phyloP scores from a whole-genome alignment of 2,888 invertebrate genomes.

The Netelia virgata region DNA sequence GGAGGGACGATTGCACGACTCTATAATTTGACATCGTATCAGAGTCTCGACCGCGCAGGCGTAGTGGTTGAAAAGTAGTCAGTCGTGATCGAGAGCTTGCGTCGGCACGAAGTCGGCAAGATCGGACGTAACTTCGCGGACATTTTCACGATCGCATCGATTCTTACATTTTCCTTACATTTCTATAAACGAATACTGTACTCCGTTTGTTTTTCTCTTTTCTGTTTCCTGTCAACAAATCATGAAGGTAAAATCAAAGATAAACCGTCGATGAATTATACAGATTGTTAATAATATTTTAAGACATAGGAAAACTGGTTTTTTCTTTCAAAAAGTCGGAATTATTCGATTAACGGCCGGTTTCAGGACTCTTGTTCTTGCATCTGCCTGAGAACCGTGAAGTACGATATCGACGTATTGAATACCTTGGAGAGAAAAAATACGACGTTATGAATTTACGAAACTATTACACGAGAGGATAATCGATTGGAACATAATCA shows the following conservation, averaged over 20 bases:
- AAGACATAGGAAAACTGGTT: no score
- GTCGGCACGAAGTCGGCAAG: background rate
- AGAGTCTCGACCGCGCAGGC: constrained; percentile 1
- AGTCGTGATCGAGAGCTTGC: constrained; percentile 7
- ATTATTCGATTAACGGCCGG: background rate
- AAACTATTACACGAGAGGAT: background rate
- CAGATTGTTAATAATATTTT: no score
- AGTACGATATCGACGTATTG: constrained; percentile 65
- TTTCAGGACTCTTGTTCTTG: constrained; percentile 41
- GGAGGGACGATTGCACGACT: background rate
- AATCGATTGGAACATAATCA: background rate
- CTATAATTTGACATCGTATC: background rate
- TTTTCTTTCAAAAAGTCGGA: background rate
- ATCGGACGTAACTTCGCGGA: background rate
- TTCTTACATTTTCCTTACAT: background rate
- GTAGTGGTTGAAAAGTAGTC: background rate
- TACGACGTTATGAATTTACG: background rate
- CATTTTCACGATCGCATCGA: background rate
- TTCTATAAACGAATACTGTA: no score
- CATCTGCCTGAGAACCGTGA: constrained; percentile 64
- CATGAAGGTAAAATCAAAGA: no score
- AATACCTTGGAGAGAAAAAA: constrained; percentile 55
- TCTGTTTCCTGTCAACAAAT: no score
- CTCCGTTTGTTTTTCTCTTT: no score
- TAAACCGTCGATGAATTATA: no score